Percentiles rank a stretch among this genome's conserved stretches.
These are phyloP conservation scores for Trachelus tabidus DNA, from an alignment of 2,888 invertebrate species.

Conservation along the genomic window DNA sequence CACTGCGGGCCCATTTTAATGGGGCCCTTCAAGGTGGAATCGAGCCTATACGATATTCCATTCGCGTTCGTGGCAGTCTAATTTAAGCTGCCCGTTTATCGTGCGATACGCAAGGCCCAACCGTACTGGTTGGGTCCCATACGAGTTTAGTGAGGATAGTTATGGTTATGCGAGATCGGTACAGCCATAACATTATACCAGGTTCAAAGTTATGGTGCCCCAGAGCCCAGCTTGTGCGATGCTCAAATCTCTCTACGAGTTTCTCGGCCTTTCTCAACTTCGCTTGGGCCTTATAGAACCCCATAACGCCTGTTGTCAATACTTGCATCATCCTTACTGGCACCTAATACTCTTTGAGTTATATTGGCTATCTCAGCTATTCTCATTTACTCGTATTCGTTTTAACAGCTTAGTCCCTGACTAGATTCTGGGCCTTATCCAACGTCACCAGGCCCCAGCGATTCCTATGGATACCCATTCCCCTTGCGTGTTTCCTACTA, in stretches of 20 bases:
- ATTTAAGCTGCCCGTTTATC: conserved; percentile 9
- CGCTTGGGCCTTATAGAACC: neutral
- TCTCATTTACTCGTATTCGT: neutral
- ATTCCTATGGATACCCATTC: neutral
- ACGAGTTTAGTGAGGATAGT: conserved; percentile 6
- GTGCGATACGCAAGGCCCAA: neutral
- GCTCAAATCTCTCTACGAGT: neutral
- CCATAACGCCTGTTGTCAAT: neutral
- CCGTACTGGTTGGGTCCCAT: neutral
- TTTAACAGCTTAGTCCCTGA: neutral
- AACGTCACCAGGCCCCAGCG: neutral
- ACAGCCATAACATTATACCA: conserved; percentile 1
- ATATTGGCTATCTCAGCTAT: neutral
- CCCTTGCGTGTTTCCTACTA: neutral
- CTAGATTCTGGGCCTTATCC: neutral
- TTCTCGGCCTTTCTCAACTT: neutral
- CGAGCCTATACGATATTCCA: neutral
- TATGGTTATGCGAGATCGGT: conserved; percentile 12
- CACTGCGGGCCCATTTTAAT: neutral
- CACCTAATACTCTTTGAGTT: neutral
- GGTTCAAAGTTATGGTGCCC: conserved; percentile 5
- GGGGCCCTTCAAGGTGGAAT: neutral
- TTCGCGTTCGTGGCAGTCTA: neutral
- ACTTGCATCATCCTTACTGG: neutral
- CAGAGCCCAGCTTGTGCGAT: conserved; percentile 7